Conservation (phyloP, 2,888 invertebrate genomes). For the Gortyna flavago region DNA sequence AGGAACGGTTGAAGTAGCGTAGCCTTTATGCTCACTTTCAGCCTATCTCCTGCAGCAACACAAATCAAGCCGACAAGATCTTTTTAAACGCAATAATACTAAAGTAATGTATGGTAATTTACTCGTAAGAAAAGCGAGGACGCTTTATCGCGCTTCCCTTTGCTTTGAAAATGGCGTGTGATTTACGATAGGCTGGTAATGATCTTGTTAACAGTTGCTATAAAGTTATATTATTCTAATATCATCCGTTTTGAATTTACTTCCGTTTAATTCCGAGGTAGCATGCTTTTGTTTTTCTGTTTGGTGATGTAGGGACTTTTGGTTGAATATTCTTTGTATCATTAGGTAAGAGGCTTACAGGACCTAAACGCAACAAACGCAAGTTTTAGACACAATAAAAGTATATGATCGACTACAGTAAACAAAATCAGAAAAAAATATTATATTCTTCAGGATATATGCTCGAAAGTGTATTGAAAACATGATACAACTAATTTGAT, state of each 20-base stretch:
- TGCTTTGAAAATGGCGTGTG: conserved; percentile 62
- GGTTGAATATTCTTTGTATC: background rate
- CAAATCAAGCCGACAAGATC: conserved; percentile 65
- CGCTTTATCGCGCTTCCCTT: conserved; percentile 62
- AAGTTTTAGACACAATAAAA: no score
- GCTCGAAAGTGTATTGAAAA: no score
- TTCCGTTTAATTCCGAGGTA: conserved; percentile 34
- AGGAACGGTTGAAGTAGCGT: conserved; percentile 14
- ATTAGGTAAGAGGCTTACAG: no score
- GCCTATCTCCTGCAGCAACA: conserved; percentile 51
- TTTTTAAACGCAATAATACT: conserved; percentile 65
- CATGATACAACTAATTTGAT: no score
- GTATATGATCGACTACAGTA: no score
- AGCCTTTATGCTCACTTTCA: conserved; percentile 31
- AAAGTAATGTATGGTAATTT: conserved; percentile 65
- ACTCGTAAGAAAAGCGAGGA: conserved; percentile 57
- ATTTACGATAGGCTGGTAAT: conserved; percentile 67
- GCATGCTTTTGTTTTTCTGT: background rate
- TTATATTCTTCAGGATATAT: no score
- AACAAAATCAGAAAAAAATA: no score
- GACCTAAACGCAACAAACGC: no score
- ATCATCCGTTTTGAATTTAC: conserved; percentile 40
- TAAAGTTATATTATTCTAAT: conserved; percentile 60
- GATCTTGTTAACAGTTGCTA: conserved; percentile 68
- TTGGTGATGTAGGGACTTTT: background rate